Evolutionary conservation across 2,888 invertebrate genomes (phyloP), one percentile per base, ranked within the genome.

Genomic region (Smittia aterrima): DNA sequence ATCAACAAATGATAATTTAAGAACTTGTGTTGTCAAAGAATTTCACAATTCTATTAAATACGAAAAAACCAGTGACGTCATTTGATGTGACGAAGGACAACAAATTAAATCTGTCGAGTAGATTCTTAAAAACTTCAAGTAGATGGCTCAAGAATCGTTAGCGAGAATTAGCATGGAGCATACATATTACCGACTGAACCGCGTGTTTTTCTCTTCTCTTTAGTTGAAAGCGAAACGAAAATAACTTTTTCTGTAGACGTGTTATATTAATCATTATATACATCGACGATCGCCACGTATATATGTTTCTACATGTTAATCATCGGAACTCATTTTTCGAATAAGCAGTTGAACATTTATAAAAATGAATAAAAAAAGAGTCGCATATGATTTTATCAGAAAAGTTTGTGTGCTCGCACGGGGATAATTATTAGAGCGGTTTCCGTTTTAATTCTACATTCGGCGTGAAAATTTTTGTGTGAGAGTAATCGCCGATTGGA

Each of bases 31-130:
- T 47, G 13, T 47, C 47, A n/a, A 13, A 47, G 47, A 47, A 47
- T 47, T 47, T 47, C 47, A 47, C n/a, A 47, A 47, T 16, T n/a
- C 16, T 16, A 16, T 11, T 11, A n/a, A 47, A 47, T 47, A 11
- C n/a, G n/a, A 47, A n/a, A 47, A 16, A 47, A 11, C 47, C n/a
- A 11, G 47, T 47, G 47, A 47, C n/a, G 16, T 47, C 47, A 47
- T 11, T 11, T 32, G 32, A 32, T 6, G 47, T n/a, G n/a, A 47
- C n/a, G 47, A n/a, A 47, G n/a, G 11, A n/a, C 47, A 47, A n/a
- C 47, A 16, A 47, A 47, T n/a, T 11, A 16, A 47, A 47, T 2
- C 47, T 2, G 47, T 82, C 81, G 67, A 41, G 64, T 66, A 72
- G 1, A 3, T 1, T 2, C 1, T 40, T n/a, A 1, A 27, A 1